These are phyloP conservation scores for Globodera rostochiensis DNA, from an alignment of 1,140 invertebrate genomes.

Conservation along the genomic window DNA sequence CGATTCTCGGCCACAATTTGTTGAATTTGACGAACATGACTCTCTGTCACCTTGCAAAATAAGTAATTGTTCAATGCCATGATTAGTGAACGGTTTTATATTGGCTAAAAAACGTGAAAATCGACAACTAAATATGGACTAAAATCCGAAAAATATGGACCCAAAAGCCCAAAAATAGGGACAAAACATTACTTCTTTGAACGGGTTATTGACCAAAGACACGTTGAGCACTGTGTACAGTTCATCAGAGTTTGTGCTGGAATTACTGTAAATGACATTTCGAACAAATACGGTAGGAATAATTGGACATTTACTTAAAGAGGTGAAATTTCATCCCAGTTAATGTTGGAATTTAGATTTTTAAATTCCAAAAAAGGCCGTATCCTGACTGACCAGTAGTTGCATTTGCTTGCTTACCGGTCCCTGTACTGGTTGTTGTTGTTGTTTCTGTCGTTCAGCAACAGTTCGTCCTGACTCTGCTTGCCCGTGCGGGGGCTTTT, in stretches of 20 bases:
- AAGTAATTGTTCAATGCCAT: background rate
- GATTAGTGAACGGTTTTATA: background rate
- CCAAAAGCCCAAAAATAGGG: too few species aligned
- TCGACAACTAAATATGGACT: too few species aligned
- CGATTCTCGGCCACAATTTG: conserved; percentile 41
- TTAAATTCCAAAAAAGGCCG: too few species aligned
- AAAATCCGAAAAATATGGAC: too few species aligned
- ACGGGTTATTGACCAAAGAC: conserved; percentile 43
- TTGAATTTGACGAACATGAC: conserved; percentile 20
- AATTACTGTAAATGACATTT: background rate
- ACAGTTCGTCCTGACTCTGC: background rate
- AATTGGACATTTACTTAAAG: background rate
- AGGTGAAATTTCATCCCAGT: too few species aligned
- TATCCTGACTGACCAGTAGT: background rate
- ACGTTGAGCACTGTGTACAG: conserved; percentile 48
- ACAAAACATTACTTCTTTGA: conserved; percentile 40
- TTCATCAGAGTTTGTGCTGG: background rate
- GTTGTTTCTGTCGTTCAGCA: conserved; percentile 13
- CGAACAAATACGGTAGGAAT: background rate
- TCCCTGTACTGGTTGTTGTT: background rate
- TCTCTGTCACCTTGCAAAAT: conserved; percentile 15
- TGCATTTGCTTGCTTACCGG: background rate
- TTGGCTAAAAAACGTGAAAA: too few species aligned
- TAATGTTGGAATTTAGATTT: too few species aligned
- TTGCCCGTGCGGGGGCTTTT: background rate